A percentile compares a stretch with the other conserved stretches of the same genome.
Evolutionary conservation across 2,888 invertebrate genomes (phyloP).

Genomic region (Drosophila anomalata): DNA sequence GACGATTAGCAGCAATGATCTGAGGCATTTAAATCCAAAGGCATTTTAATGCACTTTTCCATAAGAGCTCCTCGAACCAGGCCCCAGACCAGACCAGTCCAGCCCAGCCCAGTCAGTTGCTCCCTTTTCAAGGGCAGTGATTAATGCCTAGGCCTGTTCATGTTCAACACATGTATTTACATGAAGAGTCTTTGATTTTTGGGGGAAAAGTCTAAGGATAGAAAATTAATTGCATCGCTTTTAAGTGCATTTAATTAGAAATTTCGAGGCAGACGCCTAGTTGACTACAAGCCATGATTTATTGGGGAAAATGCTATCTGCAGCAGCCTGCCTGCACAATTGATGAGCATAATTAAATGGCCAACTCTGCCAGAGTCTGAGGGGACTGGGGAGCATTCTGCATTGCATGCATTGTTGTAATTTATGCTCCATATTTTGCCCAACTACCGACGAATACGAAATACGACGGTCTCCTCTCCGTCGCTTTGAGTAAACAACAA

Average conservation of each 20-base stretch:
- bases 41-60: slow-evolving; percentile 49
- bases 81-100: no score
- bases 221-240: slow-evolving; percentile 61
- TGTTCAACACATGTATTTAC: slow-evolving; percentile 48
- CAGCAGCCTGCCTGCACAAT: slow-evolving; percentile 52
- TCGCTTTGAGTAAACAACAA: slow-evolving; percentile 74
- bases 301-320: slow-evolving; percentile 11
- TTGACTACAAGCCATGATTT: slow-evolving; percentile 37
- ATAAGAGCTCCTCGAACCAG: not conserved
- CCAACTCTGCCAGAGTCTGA: slow-evolving; percentile 42
- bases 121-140: slow-evolving; percentile 58
- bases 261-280: slow-evolving; percentile 47
- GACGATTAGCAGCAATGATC: slow-evolving; percentile 75
- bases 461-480: slow-evolving; percentile 40
- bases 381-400: slow-evolving; percentile 4
- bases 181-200: slow-evolving; percentile 58
- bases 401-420: slow-evolving; percentile 76
- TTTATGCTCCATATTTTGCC: slow-evolving; percentile 70
- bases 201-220: slow-evolving; percentile 50
- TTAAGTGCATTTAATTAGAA: slow-evolving; percentile 73
- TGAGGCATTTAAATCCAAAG: slow-evolving; percentile 61
- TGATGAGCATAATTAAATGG: slow-evolving; percentile 78
- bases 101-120: not conserved
- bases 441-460: slow-evolving; percentile 20
- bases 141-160: slow-evolving; percentile 48